Conservation (phyloP, 2,113 vertebrate genomes). For the Piprites chloris region DNA sequence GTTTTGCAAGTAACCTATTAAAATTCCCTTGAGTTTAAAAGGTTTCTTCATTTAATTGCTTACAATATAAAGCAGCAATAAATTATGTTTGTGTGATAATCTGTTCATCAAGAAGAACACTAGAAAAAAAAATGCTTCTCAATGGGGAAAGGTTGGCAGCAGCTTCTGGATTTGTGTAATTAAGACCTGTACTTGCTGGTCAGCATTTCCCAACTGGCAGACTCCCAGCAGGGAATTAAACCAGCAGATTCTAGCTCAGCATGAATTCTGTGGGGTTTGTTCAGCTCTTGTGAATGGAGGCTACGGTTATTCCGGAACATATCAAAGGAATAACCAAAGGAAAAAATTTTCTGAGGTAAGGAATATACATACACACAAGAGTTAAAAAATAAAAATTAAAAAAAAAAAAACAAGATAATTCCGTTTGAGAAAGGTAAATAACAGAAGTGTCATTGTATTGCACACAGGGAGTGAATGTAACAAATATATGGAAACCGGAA, state of each 20-base stretch:
- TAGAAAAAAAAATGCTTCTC: slow-evolving; percentile 68
- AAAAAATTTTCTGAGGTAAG: neutral
- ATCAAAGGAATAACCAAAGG: neutral
- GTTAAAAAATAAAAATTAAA: neutral
- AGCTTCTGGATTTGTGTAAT: slow-evolving; percentile 53
- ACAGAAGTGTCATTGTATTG: neutral
- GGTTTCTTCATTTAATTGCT: slow-evolving; percentile 77
- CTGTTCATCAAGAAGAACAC: slow-evolving; percentile 56
- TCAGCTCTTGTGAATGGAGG: slow-evolving; percentile 38
- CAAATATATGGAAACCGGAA: neutral
- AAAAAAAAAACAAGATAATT: neutral
- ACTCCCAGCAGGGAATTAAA: slow-evolving; percentile 53
- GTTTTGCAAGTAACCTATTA: slow-evolving; percentile 96
- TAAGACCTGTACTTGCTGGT: slow-evolving; percentile 56
- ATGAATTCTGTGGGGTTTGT: slow-evolving; percentile 43
- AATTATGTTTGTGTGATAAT: slow-evolving; percentile 67
- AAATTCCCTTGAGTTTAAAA: slow-evolving; percentile 81
- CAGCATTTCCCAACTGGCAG: slow-evolving; percentile 60
- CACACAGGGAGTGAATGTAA: neutral
- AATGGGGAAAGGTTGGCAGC: slow-evolving; percentile 61
- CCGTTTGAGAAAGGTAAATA: neutral
- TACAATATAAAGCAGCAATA: slow-evolving; percentile 68
- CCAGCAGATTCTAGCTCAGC: slow-evolving; percentile 54
- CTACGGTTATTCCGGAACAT: slow-evolving; percentile 11
- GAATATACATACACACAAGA: neutral